Evolutionary conservation across 2,888 invertebrate genomes (phyloP).

Genomic region (Drosophila kuntzei): DNA sequence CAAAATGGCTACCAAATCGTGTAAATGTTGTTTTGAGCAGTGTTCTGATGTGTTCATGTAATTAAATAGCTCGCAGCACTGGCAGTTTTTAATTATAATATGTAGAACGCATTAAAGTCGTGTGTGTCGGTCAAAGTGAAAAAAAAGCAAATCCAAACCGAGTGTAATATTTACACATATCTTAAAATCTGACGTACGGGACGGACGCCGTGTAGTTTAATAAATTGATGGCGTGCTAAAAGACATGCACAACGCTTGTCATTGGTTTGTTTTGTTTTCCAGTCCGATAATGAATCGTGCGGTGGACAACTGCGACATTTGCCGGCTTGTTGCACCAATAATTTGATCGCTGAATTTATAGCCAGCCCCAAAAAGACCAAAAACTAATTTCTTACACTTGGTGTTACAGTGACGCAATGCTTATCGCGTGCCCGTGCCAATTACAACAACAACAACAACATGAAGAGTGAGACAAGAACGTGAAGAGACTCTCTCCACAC

Average conservation of each 20-base stretch:
- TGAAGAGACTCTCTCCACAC: constrained; percentile 16
- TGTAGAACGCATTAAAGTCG: constrained; percentile 16
- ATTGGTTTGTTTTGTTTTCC: constrained; percentile 44
- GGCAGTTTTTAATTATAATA: constrained; percentile 10
- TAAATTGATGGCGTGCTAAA: constrained; percentile 52
- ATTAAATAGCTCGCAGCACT: not conserved
- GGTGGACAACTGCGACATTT: constrained; percentile 16
- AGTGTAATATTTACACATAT: constrained; percentile 36
- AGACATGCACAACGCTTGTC: constrained; percentile 26
- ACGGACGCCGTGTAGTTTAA: constrained; percentile 35
- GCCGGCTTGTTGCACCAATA: constrained; percentile 65
- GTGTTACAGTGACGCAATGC: constrained; percentile 49
- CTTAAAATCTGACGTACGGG: constrained; percentile 23
- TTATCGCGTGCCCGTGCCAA: constrained; percentile 56
- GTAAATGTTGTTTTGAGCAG: not conserved
- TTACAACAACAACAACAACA: constrained; percentile 26
- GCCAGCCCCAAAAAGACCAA: constrained; percentile 6
- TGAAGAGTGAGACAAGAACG: constrained; percentile 15
- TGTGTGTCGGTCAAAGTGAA: constrained; percentile 31
- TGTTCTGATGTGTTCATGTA: not conserved
- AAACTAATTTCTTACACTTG: constrained; percentile 1
- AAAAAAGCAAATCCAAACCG: constrained; percentile 44
- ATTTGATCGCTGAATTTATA: constrained; percentile 16
- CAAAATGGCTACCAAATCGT: constrained; percentile 58
- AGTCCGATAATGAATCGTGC: constrained; percentile 29